Evolutionary conservation across 2,888 invertebrate genomes (phyloP).

Genomic region (Nymphalis c-album): DNA sequence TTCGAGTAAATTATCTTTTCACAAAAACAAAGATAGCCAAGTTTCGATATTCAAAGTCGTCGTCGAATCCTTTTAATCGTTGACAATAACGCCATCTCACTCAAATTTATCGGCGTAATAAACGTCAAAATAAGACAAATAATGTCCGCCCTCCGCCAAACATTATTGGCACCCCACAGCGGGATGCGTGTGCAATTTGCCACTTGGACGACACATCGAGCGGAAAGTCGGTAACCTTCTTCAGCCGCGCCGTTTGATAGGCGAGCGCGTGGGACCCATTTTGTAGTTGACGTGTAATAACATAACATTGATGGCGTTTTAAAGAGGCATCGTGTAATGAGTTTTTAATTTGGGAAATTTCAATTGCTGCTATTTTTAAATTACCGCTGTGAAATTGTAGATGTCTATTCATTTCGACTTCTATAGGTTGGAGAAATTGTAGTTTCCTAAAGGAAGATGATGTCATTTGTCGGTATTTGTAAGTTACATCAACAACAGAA

Average conservation of each 20-base stretch:
- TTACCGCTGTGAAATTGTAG: slow-evolving; percentile 10
- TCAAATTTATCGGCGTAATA: slow-evolving; percentile 25
- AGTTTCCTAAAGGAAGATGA: no score
- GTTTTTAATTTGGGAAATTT: slow-evolving; percentile 14
- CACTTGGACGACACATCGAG: slow-evolving; percentile 34
- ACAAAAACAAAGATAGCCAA: background rate
- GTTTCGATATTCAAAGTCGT: slow-evolving; percentile 1
- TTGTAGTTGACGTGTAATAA: slow-evolving; percentile 7
- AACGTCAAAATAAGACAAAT: slow-evolving; percentile 29
- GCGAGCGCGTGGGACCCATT: slow-evolving; percentile 10
- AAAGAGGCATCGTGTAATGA: slow-evolving; percentile 10
- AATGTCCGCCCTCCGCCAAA: slow-evolving; percentile 14
- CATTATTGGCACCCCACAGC: slow-evolving; percentile 30
- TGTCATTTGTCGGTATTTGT: no score
- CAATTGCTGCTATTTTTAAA: slow-evolving; percentile 4
- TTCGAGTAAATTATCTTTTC: background rate
- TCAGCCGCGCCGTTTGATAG: slow-evolving; percentile 10
- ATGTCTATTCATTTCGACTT: background rate
- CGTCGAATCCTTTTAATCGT: slow-evolving; percentile 5
- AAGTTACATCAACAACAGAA: no score
- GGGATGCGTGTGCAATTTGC: slow-evolving; percentile 38
- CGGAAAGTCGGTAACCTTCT: slow-evolving; percentile 38
- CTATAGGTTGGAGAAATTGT: background rate
- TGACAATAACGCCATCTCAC: slow-evolving; percentile 11
- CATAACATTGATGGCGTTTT: slow-evolving; percentile 10